phyloP scores from a whole-genome alignment of 2,888 invertebrate genomes.

The Busseola fusca region DNA sequence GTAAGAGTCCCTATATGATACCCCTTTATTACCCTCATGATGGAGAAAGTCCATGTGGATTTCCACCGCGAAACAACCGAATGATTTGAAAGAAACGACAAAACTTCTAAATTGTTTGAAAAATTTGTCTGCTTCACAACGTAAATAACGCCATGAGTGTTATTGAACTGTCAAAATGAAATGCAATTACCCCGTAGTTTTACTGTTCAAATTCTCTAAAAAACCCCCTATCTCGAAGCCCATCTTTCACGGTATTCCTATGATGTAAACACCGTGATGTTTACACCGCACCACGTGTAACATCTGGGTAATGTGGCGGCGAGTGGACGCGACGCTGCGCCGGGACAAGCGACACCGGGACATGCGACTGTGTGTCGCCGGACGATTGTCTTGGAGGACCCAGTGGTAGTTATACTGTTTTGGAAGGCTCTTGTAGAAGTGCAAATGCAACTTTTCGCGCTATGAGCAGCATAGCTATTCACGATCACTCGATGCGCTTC shows the following conservation, averaged over 20 bases:
- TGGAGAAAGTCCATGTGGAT: too few species aligned
- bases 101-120: too few species aligned
- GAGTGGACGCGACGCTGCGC: slow-evolving; percentile 41
- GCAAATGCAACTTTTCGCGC: neutral
- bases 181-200: neutral
- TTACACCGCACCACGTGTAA: slow-evolving; percentile 41
- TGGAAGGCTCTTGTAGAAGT: neutral
- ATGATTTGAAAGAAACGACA: too few species aligned
- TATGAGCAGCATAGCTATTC: too few species aligned
- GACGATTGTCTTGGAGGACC: neutral
- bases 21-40: too few species aligned
- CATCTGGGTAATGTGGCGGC: slow-evolving; percentile 35
- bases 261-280: slow-evolving; percentile 48
- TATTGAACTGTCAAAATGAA: neutral
- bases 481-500: too few species aligned
- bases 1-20: too few species aligned
- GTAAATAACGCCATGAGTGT: too few species aligned
- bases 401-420: neutral
- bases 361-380: slow-evolving; percentile 40
- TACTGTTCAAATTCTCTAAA: neutral
- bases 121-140: too few species aligned
- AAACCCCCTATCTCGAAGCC: slow-evolving; percentile 1
- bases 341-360: slow-evolving; percentile 40
- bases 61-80: too few species aligned
- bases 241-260: neutral